These are phyloP conservation scores for Notothenia rossii DNA, from an alignment of 2,113 vertebrate genomes.

Conservation along the genomic window DNA sequence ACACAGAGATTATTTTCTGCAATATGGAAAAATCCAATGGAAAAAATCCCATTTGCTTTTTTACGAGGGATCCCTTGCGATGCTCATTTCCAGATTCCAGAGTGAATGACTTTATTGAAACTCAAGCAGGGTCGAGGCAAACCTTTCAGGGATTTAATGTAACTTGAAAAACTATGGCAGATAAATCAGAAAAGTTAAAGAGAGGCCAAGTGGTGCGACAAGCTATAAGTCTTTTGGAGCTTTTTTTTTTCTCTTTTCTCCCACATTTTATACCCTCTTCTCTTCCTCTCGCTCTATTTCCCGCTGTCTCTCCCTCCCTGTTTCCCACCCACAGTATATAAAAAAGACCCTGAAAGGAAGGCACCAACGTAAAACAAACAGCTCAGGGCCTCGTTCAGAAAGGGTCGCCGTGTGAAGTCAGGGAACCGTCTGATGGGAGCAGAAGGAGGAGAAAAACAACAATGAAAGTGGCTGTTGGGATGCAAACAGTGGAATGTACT, in stretches of 20 bases:
- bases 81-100: too few species aligned
- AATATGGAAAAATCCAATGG: too few species aligned
- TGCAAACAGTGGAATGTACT: conserved; percentile 35
- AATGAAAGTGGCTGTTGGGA: conserved; percentile 29
- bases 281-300: conserved; percentile 17
- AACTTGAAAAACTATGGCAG: conserved; percentile 43
- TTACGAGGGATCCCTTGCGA: too few species aligned
- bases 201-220: conserved; percentile 38
- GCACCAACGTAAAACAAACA: conserved; percentile 62
- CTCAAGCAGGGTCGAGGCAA: conserved; percentile 17
- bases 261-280: conserved; percentile 11
- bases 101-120: neutral
- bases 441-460: conserved; percentile 1
- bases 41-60: too few species aligned
- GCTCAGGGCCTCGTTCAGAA: conserved; percentile 20
- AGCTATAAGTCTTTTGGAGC: conserved; percentile 28
- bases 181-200: conserved; percentile 39
- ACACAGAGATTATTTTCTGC: too few species aligned
- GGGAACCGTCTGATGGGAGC: conserved; percentile 33
- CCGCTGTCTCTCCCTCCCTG: neutral
- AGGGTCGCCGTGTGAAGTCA: conserved; percentile 16
- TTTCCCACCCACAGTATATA: conserved; percentile 49
- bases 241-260: conserved; percentile 31
- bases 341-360: conserved; percentile 39
- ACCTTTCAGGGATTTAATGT: conserved; percentile 28